Evolutionary conservation across 2,888 invertebrate species (phyloP).

Genomic region (Aproaerema taeniolella): DNA sequence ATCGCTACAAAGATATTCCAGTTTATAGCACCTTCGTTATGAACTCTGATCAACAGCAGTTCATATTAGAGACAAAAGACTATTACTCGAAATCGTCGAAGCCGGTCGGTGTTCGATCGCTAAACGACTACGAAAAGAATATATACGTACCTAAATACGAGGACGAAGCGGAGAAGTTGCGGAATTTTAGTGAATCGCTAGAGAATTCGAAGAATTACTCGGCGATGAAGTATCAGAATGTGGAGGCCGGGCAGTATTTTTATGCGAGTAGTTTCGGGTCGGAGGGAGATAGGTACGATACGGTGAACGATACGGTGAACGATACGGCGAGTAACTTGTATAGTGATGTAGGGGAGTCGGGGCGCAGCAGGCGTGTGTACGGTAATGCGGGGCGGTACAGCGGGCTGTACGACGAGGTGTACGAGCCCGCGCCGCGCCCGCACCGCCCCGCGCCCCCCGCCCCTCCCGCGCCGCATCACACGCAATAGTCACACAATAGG

Average conservation of each 20-base stretch:
- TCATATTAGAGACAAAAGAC: constrained; percentile 61
- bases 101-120: constrained; percentile 35
- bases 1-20: constrained; percentile 49
- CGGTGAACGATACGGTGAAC: constrained; percentile 54
- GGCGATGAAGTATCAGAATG: constrained; percentile 58
- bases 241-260: constrained; percentile 42
- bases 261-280: constrained; percentile 32
- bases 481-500: too few species aligned
- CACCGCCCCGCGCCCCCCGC: constrained; percentile 79
- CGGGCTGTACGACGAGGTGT: constrained; percentile 64
- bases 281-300: too few species aligned
- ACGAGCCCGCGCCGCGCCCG: constrained; percentile 62
- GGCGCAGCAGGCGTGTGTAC: constrained; percentile 24
- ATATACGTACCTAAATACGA: constrained; percentile 62
- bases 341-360: constrained; percentile 52
- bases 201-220: constrained; percentile 68
- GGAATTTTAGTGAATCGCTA: constrained; percentile 55
- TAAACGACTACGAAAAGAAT: constrained; percentile 60
- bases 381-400: constrained; percentile 32
- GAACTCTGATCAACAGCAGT: constrained; percentile 51
- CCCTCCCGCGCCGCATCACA: too few species aligned
- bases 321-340: constrained; percentile 59
- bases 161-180: constrained; percentile 53
- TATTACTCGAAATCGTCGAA: constrained; percentile 64
- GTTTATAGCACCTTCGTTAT: constrained; percentile 54